phyloP scores from a whole-genome alignment of 2,797 vertebrate species.

The Clarias pachynema region DNA sequence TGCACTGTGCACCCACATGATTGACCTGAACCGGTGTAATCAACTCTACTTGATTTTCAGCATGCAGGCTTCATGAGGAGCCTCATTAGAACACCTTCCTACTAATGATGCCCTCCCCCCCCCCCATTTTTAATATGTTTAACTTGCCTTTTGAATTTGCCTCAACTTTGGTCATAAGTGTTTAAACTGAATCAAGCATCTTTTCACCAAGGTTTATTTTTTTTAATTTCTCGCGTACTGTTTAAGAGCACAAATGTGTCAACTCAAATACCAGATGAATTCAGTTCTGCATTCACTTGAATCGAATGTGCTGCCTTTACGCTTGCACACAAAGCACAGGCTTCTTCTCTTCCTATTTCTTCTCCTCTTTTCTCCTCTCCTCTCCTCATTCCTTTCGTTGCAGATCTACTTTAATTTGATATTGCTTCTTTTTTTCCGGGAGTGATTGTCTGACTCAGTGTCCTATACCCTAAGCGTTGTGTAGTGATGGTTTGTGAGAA shows the following conservation, averaged over 20 bases:
- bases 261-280: neutral
- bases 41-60: constrained; percentile 24
- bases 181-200: neutral
- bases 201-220: neutral
- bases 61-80: constrained; percentile 17
- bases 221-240: no score
- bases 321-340: neutral
- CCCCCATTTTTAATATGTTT: neutral
- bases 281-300: neutral
- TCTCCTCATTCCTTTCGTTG: neutral
- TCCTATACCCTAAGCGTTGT: neutral
- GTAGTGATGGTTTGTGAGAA: neutral
- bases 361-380: neutral
- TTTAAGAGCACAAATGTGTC: neutral
- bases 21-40: constrained; percentile 50
- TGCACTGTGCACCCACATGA: constrained; percentile 45
- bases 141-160: neutral
- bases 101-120: neutral
- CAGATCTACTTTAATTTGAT: neutral
- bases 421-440: neutral
- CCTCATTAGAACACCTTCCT: constrained; percentile 8
- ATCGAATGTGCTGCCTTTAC: neutral
- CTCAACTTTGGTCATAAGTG: neutral
- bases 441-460: neutral
- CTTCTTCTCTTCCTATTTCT: neutral